A percentile compares a stretch with the other conserved stretches of the same genome.
phyloP scores from a whole-genome alignment of 2,888 invertebrate genomes.

The Drosophila fulvimacula region DNA sequence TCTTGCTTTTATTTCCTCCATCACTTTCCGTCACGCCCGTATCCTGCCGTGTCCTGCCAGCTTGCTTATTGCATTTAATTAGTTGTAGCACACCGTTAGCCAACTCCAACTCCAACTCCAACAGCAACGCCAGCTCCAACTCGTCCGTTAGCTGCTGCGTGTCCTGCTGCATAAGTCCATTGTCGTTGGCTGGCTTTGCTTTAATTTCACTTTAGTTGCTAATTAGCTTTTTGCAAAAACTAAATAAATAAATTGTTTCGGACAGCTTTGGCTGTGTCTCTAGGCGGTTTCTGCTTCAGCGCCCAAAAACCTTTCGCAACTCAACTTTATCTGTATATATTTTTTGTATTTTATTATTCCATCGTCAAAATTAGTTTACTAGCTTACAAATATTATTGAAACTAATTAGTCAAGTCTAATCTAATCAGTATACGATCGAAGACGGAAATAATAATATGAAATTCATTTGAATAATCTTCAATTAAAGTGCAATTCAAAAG shows the following conservation, averaged over 20 bases:
- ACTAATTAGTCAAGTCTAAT: slow-evolving; percentile 33
- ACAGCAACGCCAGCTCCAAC: background rate
- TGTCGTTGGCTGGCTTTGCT: slow-evolving; percentile 60
- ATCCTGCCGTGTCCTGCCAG: slow-evolving; percentile 28
- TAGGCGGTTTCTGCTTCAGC: slow-evolving; percentile 45
- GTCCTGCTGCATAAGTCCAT: slow-evolving; percentile 39
- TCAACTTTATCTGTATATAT: slow-evolving; percentile 32
- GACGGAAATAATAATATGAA: background rate
- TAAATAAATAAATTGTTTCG: slow-evolving; percentile 73
- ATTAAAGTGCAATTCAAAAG: slow-evolving; percentile 1
- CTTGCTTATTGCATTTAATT: slow-evolving; percentile 82
- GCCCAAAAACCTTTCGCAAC: slow-evolving; percentile 30
- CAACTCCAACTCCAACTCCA: slow-evolving; percentile 6
- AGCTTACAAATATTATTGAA: slow-evolving; percentile 39
- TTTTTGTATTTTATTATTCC: slow-evolving; percentile 18
- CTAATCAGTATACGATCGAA: background rate
- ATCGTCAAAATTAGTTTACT: slow-evolving; percentile 41
- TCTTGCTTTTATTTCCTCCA: slow-evolving; percentile 26
- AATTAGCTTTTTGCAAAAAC: slow-evolving; percentile 76
- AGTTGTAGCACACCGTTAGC: slow-evolving; percentile 78
- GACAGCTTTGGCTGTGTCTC: slow-evolving; percentile 44
- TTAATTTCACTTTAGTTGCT: slow-evolving; percentile 81
- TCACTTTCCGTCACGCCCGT: slow-evolving; percentile 35
- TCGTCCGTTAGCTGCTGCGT: slow-evolving; percentile 19
- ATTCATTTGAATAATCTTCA: background rate